Evolutionary conservation across 2,888 invertebrate species (phyloP).

Genomic region (Prostheceraeus crozeri): DNA sequence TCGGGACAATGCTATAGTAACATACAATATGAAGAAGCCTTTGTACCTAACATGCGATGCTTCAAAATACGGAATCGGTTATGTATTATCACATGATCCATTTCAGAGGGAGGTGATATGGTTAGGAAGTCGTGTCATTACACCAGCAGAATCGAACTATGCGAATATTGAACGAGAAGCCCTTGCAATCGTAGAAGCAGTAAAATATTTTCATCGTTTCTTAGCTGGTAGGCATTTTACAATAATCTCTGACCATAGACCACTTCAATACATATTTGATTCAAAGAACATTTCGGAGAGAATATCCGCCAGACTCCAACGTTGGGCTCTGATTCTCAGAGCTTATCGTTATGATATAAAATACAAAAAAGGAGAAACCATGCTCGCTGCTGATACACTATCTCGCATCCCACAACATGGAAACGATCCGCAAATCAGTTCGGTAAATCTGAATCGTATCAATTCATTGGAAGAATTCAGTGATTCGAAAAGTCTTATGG

Average conservation of each 20-base stretch:
- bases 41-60: constrained; percentile 18
- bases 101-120: background rate
- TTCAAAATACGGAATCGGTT: constrained; percentile 15
- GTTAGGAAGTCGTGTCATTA: constrained; percentile 16
- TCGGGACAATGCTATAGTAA: constrained; percentile 39
- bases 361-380: background rate
- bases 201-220: constrained; percentile 22
- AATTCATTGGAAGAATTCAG: constrained; percentile 4
- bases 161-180: constrained; percentile 28
- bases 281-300: constrained; percentile 13
- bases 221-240: constrained; percentile 8
- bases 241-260: constrained; percentile 20
- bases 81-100: constrained; percentile 25
- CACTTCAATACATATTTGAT: constrained; percentile 21
- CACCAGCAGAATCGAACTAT: constrained; percentile 21
- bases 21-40: constrained; percentile 23
- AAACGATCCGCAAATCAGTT: too few species aligned
- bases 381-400: background rate
- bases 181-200: constrained; percentile 21
- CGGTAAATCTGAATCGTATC: background rate
- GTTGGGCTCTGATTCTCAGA: constrained; percentile 3
- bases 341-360: constrained; percentile 1
- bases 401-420: too few species aligned
- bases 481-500: too few species aligned
- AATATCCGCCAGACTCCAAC: constrained; percentile 5